A percentile compares a stretch with the other conserved stretches of the same genome.
phyloP scores from a whole-genome alignment of 2,797 vertebrate species.

The Babyrousa celebensis region DNA sequence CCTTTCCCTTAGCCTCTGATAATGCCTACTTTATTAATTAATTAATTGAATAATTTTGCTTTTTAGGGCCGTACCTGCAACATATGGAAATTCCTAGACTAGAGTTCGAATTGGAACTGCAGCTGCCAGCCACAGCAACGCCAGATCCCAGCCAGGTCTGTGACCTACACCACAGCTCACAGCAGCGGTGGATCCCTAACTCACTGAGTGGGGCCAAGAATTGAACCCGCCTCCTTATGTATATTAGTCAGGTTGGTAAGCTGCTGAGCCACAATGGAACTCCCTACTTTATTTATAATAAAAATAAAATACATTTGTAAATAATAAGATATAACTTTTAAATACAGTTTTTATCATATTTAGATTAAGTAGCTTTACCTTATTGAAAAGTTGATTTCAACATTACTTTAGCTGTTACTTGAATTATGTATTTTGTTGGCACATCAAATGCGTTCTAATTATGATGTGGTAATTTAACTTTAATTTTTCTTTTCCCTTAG shows the following conservation, averaged over 20 bases:
- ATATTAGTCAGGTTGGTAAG: too few species aligned
- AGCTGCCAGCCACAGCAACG: too few species aligned
- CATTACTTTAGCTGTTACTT: background rate
- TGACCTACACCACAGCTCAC: too few species aligned
- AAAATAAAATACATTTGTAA: background rate
- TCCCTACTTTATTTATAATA: background rate
- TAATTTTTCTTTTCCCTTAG: background rate
- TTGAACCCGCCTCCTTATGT: too few species aligned
- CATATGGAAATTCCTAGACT: too few species aligned
- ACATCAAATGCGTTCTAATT: background rate
- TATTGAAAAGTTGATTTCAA: conserved; percentile 29
- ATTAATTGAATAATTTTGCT: background rate
- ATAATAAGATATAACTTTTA: background rate
- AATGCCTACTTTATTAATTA: background rate
- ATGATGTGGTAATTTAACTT: background rate
- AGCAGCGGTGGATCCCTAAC: too few species aligned
- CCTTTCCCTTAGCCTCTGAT: background rate
- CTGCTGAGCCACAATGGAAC: too few species aligned
- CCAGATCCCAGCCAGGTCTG: too few species aligned
- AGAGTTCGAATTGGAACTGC: too few species aligned
- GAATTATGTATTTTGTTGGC: conserved; percentile 12
- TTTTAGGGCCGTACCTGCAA: too few species aligned
- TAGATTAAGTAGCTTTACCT: background rate
- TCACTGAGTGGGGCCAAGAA: too few species aligned
- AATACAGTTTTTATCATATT: background rate